Percentiles rank a stretch among this genome's conserved stretches.
phyloP scores from a whole-genome alignment of 2,113 vertebrate genomes.

The Aspiorhynchus laticeps region DNA sequence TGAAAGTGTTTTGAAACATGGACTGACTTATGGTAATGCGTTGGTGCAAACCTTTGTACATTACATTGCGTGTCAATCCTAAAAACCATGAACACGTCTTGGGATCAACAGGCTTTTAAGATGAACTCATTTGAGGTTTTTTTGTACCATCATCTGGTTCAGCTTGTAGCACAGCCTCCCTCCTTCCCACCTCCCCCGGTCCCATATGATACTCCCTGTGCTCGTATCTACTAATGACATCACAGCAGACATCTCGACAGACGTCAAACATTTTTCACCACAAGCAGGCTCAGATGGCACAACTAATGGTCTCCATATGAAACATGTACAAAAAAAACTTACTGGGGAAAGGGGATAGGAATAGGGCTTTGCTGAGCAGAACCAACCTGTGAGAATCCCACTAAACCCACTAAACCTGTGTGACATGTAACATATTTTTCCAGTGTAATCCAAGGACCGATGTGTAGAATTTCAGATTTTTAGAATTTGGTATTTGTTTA shows the following conservation, averaged over 20 bases:
- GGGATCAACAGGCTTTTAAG: constrained; percentile 34
- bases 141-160: constrained; percentile 41
- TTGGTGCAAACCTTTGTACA: constrained; percentile 24
- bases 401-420: not conserved
- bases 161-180: constrained; percentile 8
- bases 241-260: constrained; percentile 50
- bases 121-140: constrained; percentile 34
- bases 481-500: not conserved
- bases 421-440: not conserved
- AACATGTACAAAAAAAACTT: constrained; percentile 9
- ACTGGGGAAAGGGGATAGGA: not conserved
- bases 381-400: not conserved
- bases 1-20: constrained; percentile 40
- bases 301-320: constrained; percentile 48
- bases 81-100: constrained; percentile 40
- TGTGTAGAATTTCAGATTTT: not conserved
- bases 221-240: constrained; percentile 54
- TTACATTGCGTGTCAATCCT: constrained; percentile 37
- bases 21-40: constrained; percentile 23
- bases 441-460: not conserved
- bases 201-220: constrained; percentile 35
- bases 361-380: constrained; percentile 23
- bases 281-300: constrained; percentile 39
- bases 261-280: constrained; percentile 55
- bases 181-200: constrained; percentile 18